Percentiles rank a stretch among this genome's conserved stretches.
Evolutionary conservation across 2,113 vertebrate genomes (phyloP).

Genomic region (Natator depressus): DNA sequence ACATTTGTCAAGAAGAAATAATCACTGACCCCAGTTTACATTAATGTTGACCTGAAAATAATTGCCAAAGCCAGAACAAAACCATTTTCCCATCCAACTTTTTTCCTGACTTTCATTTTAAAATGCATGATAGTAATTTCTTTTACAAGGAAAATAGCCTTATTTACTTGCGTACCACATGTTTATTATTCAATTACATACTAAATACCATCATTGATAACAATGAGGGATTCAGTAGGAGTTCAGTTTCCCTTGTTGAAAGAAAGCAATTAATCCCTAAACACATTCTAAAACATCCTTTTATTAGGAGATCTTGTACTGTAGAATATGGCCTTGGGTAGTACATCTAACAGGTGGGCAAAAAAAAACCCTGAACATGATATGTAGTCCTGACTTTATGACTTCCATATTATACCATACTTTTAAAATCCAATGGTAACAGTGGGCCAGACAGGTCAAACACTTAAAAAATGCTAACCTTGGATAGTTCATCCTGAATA

Average conservation of each 20-base stretch:
- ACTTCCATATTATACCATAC: background rate
- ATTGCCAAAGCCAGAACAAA: background rate
- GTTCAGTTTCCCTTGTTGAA: background rate
- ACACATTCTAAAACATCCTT: background rate
- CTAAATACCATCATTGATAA: background rate
- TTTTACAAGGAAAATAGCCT: background rate
- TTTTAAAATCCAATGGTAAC: background rate
- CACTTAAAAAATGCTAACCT: accelerated
- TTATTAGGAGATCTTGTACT: background rate
- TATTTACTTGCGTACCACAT: background rate
- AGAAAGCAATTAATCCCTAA: background rate
- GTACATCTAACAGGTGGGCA: background rate
- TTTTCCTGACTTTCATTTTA: background rate
- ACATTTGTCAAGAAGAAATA: background rate
- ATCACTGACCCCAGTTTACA: background rate
- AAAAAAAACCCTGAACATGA: background rate
- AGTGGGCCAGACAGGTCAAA: accelerated
- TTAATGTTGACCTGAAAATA: conserved; percentile 18
- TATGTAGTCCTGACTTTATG: background rate
- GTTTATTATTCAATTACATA: background rate
- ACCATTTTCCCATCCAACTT: background rate
- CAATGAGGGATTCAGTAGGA: background rate
- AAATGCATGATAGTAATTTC: background rate
- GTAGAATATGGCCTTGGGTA: background rate
- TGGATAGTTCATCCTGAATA: background rate